Evolutionary conservation across 2,888 invertebrate species (phyloP).

Genomic region (Metallyticus violacea): DNA sequence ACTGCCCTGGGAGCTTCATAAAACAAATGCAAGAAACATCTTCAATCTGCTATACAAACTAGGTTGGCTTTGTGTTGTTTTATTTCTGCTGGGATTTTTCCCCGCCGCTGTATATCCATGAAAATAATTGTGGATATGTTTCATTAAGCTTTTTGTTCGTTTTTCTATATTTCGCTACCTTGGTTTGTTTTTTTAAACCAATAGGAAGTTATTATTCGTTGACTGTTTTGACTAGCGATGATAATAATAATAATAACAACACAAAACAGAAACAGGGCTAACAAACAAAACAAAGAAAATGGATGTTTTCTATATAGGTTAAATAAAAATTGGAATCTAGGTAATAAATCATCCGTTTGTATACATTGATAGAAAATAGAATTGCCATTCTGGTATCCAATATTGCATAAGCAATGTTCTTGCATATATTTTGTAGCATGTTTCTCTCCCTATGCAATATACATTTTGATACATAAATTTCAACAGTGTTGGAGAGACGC

Average conservation of each 20-base stretch:
- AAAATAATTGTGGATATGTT: background rate
- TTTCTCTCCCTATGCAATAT: too few species aligned
- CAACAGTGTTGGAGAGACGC: too few species aligned
- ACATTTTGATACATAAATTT: too few species aligned
- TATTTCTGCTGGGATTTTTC: background rate
- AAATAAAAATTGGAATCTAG: too few species aligned
- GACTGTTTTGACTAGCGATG: background rate
- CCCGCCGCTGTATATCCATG: too few species aligned
- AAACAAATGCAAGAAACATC: background rate
- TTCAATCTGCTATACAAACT: background rate
- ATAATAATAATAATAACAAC: background rate
- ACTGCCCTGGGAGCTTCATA: background rate
- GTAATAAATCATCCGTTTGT: background rate
- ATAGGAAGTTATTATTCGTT: background rate
- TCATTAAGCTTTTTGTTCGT: background rate
- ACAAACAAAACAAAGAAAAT: background rate
- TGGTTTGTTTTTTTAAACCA: background rate
- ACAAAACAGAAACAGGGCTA: background rate
- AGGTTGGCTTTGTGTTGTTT: background rate
- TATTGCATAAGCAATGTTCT: too few species aligned
- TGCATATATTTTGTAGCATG: too few species aligned
- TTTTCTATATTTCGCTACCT: background rate
- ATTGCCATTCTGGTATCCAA: too few species aligned
- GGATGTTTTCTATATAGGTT: too few species aligned
- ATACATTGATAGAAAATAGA: too few species aligned